Percentiles rank a stretch among this genome's conserved stretches.
These are phyloP conservation scores for Clarias pachynema DNA, from an alignment of 2,797 vertebrate genomes.

Conservation along the genomic window DNA sequence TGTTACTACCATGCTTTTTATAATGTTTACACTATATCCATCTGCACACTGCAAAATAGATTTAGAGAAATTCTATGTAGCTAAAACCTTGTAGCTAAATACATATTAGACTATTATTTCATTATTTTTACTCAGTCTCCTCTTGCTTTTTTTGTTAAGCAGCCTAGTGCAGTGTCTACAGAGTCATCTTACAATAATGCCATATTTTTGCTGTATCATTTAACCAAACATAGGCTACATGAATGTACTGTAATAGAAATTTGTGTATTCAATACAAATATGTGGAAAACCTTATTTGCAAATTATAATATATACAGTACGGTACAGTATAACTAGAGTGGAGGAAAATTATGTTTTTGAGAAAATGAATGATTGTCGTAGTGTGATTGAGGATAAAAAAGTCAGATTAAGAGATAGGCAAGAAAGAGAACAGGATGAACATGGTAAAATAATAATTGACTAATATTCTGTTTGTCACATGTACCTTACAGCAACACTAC, in stretches of 20 bases:
- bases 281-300: too few relatives aligned
- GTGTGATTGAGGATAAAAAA: background rate
- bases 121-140: background rate
- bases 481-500: too few relatives aligned
- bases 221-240: background rate
- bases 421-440: background rate
- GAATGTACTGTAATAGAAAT: background rate
- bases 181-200: background rate
- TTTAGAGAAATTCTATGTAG: background rate
- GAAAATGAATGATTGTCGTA: background rate
- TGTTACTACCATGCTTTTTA: background rate
- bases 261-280: background rate
- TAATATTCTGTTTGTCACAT: too few relatives aligned
- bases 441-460: background rate
- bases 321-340: background rate
- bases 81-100: background rate
- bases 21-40: background rate
- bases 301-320: too few relatives aligned
- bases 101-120: background rate
- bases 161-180: background rate
- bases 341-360: background rate
- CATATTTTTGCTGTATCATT: background rate
- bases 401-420: background rate
- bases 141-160: background rate
- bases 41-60: background rate